Conservation (phyloP, 1,140 invertebrate genomes). For the Drosophila subpulchrella region DNA sequence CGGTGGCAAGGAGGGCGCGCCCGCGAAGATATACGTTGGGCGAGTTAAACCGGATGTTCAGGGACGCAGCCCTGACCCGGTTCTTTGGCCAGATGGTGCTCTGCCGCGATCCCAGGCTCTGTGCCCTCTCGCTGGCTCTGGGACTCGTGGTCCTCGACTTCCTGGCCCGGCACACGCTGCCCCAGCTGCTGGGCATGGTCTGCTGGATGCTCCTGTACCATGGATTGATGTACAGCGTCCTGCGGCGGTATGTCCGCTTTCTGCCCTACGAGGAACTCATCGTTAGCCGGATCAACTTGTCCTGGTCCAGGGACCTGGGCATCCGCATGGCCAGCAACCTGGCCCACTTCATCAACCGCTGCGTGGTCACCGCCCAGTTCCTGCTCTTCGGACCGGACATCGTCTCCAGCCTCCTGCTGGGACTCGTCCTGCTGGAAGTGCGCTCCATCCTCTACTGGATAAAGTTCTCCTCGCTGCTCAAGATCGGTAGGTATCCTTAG, state of each 20-base stretch:
- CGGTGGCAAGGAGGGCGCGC: background rate
- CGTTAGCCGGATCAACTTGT: too few species aligned
- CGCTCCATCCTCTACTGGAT: background rate
- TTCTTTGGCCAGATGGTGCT: background rate
- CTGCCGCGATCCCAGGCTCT: background rate
- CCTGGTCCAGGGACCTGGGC: background rate
- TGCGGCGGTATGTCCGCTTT: background rate
- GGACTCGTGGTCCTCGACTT: background rate
- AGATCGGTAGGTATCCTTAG: background rate
- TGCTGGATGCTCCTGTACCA: background rate
- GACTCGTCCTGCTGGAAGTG: background rate
- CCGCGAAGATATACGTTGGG: background rate
- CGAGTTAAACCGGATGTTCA: background rate
- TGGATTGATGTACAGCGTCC: background rate
- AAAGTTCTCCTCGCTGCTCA: background rate
- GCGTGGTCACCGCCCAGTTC: slow-evolving; percentile 11
- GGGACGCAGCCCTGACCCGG: background rate
- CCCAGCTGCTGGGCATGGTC: background rate
- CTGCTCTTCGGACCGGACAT: slow-evolving; percentile 2
- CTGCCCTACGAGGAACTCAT: background rate
- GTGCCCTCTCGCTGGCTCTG: background rate
- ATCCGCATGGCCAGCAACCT: background rate
- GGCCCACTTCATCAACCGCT: slow-evolving; percentile 15
- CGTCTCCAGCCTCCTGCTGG: background rate
- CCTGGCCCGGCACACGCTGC: background rate